phyloP scores from a whole-genome alignment of 2,888 invertebrate genomes.

The Sycophila texana region DNA sequence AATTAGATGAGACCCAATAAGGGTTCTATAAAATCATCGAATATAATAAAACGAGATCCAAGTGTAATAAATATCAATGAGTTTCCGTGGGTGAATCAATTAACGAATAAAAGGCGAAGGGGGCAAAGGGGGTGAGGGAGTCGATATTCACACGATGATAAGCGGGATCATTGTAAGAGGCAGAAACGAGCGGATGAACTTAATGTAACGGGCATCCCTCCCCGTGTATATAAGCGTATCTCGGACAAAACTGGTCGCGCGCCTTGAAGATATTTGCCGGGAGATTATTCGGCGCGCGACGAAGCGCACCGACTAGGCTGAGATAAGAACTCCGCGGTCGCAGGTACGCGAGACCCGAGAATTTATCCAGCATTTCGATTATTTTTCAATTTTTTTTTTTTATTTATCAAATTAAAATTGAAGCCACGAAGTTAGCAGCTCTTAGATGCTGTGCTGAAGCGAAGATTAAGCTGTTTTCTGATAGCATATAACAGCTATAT shows the following conservation, averaged over 20 bases:
- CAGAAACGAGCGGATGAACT: not conserved
- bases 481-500: too few relatives aligned
- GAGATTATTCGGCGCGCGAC: too few relatives aligned
- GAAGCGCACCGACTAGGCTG: not conserved
- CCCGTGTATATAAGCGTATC: not conserved
- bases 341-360: conserved; percentile 17
- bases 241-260: conserved; percentile 25
- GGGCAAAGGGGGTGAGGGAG: not conserved
- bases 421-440: too few relatives aligned
- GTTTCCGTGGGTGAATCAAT: not conserved
- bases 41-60: too few relatives aligned
- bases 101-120: not conserved
- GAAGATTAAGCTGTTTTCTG: too few relatives aligned
- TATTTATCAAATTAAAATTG: too few relatives aligned
- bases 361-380: not conserved
- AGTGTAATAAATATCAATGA: not conserved
- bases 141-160: conserved; percentile 22
- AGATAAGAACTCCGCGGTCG: conserved; percentile 30
- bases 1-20: too few relatives aligned
- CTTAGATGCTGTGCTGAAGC: too few relatives aligned
- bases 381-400: too few relatives aligned
- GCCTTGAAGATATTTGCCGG: not conserved
- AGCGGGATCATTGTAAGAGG: conserved; percentile 13
- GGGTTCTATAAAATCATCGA: too few relatives aligned
- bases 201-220: conserved; percentile 17